Conservation (phyloP, 2,888 invertebrate species). For the Oscheius sp. region DNA sequence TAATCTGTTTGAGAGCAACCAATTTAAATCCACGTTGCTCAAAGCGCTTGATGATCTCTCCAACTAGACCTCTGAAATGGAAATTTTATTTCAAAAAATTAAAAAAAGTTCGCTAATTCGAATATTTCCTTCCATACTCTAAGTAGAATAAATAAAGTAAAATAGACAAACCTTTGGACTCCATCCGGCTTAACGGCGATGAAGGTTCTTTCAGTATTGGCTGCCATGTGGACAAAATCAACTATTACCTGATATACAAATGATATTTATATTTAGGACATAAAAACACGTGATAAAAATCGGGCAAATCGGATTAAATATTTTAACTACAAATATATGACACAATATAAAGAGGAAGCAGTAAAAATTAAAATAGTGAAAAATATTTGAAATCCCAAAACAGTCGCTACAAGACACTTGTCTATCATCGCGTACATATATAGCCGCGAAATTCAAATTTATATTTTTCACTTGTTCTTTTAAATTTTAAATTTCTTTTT, state of each 20-base stretch:
- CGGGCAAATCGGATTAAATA: no score
- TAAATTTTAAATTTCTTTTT: no score
- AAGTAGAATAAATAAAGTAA: no score
- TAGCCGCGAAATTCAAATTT: neutral
- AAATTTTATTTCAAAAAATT: neutral
- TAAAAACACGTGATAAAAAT: no score
- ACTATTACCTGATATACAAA: no score
- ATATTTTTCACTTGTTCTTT: neutral
- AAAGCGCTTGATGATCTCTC: conserved; percentile 92
- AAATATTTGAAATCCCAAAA: no score
- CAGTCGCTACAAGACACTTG: neutral
- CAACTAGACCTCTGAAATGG: conserved; percentile 77
- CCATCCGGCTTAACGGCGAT: conserved; percentile 99
- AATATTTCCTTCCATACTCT: no score
- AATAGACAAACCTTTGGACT: conserved; percentile 78
- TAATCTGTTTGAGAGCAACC: conserved; percentile 88
- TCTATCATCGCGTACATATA: neutral
- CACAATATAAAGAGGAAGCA: no score
- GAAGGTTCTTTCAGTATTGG: conserved; percentile 84
- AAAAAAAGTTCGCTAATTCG: no score
- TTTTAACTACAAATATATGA: no score
- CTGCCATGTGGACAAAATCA: neutral
- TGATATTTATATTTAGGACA: no score
- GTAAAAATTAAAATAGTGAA: no score
- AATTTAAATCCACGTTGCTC: conserved; percentile 96